Evolutionary conservation across 2,888 invertebrate genomes (phyloP).

Genomic region (Nephrotoma guestfalica): DNA sequence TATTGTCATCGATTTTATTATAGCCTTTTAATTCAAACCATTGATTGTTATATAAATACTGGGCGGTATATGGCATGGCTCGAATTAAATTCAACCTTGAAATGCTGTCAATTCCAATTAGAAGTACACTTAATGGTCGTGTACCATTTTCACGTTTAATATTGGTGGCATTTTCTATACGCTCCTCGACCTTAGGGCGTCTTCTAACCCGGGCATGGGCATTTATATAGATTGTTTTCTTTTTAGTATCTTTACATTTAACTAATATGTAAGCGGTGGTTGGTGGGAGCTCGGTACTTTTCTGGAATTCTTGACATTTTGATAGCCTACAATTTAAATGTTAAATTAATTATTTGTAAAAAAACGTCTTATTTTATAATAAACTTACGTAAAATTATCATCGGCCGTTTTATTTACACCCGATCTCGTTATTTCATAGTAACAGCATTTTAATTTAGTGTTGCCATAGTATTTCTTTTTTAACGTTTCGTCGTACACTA

Average conservation of each 20-base stretch:
- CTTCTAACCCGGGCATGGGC: slow-evolving; percentile 42
- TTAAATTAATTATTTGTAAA: neutral
- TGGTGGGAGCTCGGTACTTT: slow-evolving; percentile 23
- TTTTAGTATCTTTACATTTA: slow-evolving; percentile 28
- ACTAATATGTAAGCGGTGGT: slow-evolving; percentile 36
- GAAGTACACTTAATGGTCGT: slow-evolving; percentile 46
- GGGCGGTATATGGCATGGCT: slow-evolving; percentile 56
- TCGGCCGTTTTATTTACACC: slow-evolving; percentile 20
- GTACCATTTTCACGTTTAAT: slow-evolving; percentile 29
- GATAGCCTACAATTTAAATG: slow-evolving; percentile 16
- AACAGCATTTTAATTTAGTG: slow-evolving; percentile 22
- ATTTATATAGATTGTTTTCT: slow-evolving; percentile 14
- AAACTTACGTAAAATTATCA: slow-evolving; percentile 16
- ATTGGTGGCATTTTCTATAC: slow-evolving; percentile 20
- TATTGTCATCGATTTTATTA: slow-evolving; percentile 70
- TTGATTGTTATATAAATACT: slow-evolving; percentile 48
- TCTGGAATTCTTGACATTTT: slow-evolving; percentile 34
- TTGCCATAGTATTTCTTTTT: slow-evolving; percentile 16
- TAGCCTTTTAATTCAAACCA: slow-evolving; percentile 65
- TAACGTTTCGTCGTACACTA: slow-evolving; percentile 21
- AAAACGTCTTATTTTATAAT: neutral
- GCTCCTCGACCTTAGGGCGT: slow-evolving; percentile 34
- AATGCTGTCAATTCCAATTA: slow-evolving; percentile 76
- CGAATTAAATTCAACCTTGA: slow-evolving; percentile 63
- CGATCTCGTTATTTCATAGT: slow-evolving; percentile 21